These are phyloP conservation scores for Formica aserva DNA, from an alignment of 2,888 invertebrate species.

Conservation along the genomic window DNA sequence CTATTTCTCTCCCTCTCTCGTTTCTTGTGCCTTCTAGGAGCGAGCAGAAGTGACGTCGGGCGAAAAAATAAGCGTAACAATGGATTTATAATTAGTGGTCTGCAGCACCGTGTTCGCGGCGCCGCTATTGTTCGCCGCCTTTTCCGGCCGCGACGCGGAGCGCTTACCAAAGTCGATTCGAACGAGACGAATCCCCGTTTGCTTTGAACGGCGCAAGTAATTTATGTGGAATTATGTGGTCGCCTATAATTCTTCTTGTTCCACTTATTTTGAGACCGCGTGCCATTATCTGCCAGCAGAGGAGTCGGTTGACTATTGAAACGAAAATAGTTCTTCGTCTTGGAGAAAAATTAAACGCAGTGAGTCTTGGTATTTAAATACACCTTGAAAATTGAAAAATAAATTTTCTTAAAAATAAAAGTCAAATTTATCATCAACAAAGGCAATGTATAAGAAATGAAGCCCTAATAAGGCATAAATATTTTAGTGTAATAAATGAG, in stretches of 20 bases:
- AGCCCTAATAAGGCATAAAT: neutral
- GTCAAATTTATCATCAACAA: neutral
- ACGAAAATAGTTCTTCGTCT: neutral
- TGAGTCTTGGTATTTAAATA: no score
- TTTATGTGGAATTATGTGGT: constrained; percentile 44
- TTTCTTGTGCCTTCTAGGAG: constrained; percentile 53
- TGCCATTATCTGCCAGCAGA: constrained; percentile 25
- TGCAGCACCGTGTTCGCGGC: constrained; percentile 67
- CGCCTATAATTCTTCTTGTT: constrained; percentile 46
- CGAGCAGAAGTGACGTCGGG: constrained; percentile 76
- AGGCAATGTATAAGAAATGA: neutral
- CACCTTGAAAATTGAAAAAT: neutral
- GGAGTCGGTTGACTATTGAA: constrained; percentile 31
- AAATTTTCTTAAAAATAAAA: neutral
- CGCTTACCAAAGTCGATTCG: constrained; percentile 66
- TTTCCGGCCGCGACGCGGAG: constrained; percentile 64
- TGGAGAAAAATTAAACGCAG: constrained; percentile 12
- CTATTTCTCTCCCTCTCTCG: constrained; percentile 13
- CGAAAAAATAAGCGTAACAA: constrained; percentile 80
- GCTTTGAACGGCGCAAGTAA: constrained; percentile 47
- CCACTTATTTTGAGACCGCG: constrained; percentile 33
- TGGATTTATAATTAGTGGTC: constrained; percentile 80
- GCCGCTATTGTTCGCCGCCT: constrained; percentile 68
- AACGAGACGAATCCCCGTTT: constrained; percentile 55
- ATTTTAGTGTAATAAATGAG: neutral